Evolutionary conservation across 2,888 invertebrate species (phyloP), one percentile per base, ranked within the genome.

Genomic region (Hartigia nigra): DNA sequence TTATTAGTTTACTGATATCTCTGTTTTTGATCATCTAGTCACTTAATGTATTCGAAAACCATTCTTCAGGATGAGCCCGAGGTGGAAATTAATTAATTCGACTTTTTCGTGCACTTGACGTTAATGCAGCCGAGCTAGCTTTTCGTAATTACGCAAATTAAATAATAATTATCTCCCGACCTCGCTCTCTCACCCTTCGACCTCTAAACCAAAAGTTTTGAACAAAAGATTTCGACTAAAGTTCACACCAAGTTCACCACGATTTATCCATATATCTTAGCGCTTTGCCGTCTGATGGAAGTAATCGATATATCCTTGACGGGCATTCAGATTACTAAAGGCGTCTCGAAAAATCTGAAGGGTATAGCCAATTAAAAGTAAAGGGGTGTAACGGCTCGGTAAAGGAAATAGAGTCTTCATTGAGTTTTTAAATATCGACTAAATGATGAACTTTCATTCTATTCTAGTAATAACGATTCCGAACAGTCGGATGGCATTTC

Each of bases 401-500:
- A 70, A 12, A 77, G 69, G 32, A 14, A 77, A 77, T 77, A 37
- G 31, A 77, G 70, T 37, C 39, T 31, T 12, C 35, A 72, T 36
- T n/a, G 70, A 70, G 36, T 70, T 55, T 55, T 69, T 75, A 34
- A 39, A 70, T 55, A 69, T 74, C 34, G 35, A 31, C 12, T 78
- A 79, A 83, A 81, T 81, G 80, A 82, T 84, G 80, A 81, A 83
- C 82, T 84, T 84, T 82, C 83, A 85, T 85, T 86, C 85, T 83
- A 81, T 83, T 85, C 83, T 81, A 35, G 83, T 84, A 87, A 86
- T 86, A 86, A 87, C 86, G 82, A 78, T 77, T 79, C 83, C 79
- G 84, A 86, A 85, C 84, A 85, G 82, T 84, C 83, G 80, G 81
- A 84, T 84, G 84, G 85, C 84, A 84, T 84, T 86, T 85, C 84